Percentiles rank a stretch among this genome's conserved stretches.
phyloP scores from a whole-genome alignment of 2,797 vertebrate genomes.

The Choloepus didactylus region DNA sequence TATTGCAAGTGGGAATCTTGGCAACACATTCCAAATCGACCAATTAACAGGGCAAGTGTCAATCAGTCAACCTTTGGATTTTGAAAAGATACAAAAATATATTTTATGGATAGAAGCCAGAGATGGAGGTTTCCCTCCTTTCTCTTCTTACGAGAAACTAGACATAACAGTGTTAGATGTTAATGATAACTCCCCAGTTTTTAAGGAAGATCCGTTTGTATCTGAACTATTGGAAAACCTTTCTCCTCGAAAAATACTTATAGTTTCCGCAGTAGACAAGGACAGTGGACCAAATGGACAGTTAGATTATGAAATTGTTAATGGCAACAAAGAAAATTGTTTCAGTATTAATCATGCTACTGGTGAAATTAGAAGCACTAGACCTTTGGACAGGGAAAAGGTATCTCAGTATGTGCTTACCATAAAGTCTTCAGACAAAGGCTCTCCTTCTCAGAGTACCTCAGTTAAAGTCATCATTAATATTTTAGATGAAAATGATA shows the following conservation, averaged over 20 bases:
- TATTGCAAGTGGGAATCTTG: slow-evolving; percentile 97
- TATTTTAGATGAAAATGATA: slow-evolving; percentile 97
- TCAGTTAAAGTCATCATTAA: slow-evolving; percentile 92
- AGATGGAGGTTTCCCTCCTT: slow-evolving; percentile 97
- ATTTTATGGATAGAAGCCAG: slow-evolving; percentile 97
- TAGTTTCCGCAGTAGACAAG: slow-evolving; percentile 92
- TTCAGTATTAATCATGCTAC: slow-evolving; percentile 94
- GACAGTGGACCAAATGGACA: slow-evolving; percentile 96
- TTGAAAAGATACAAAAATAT: slow-evolving; percentile 95
- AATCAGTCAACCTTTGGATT: slow-evolving; percentile 93
- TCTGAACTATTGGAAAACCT: slow-evolving; percentile 96
- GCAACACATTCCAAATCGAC: slow-evolving; percentile 94
- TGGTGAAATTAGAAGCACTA: slow-evolving; percentile 94
- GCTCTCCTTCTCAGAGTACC: slow-evolving; percentile 91
- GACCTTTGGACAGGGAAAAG: slow-evolving; percentile 95
- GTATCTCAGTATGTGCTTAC: slow-evolving; percentile 91
- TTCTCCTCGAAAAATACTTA: slow-evolving; percentile 93
- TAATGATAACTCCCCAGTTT: slow-evolving; percentile 95
- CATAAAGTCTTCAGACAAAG: slow-evolving; percentile 94
- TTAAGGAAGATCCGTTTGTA: slow-evolving; percentile 94
- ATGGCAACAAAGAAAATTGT: slow-evolving; percentile 94
- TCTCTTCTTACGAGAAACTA: slow-evolving; percentile 96
- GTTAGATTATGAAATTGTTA: slow-evolving; percentile 93
- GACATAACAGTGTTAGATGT: slow-evolving; percentile 94
- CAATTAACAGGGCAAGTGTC: slow-evolving; percentile 96